Evolutionary conservation across 2,888 invertebrate species (phyloP), one percentile per base, ranked within the genome.

Genomic region (Aporophyla lueneburgensis): DNA sequence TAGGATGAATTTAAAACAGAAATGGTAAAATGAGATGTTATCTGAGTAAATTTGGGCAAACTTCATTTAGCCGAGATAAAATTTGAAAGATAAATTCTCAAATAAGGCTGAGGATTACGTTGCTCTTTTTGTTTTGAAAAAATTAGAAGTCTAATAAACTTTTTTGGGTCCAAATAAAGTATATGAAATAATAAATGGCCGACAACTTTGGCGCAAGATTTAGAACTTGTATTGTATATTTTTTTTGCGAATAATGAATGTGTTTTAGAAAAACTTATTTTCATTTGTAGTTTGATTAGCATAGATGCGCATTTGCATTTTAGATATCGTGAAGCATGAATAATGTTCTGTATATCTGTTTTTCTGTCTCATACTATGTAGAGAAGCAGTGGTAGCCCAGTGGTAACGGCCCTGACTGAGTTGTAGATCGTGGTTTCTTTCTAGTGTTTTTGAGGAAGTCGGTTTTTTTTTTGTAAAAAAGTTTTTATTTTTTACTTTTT

Each of bases 11-110:
- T 82, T 71, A 53, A 80, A 66, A 73, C 79, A 68, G 49, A 81
- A 84, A 84, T 81, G 78, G 84, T 71, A 71, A 80, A 75, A 66
- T 46, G 54, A 71, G 88, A 86, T 84, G 40, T 21, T 81, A 84
- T 86, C 88, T 70, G n/a, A 76, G 51, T 69, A 61, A 79, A 74
- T 85, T 85, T 80, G 71, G 69, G 33, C 53, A 69, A 79, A 76
- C 80, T 80, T 77, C 63, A 78, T 84, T 84, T 81, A 71, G 76
- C 27, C 46, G 24, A 86, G 79, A 81, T 78, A 76, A 65, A 77
- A 73, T 74, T 79, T 80, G 43, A 68, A 73, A 78, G 88, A 81
- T 80, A 80, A 78, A 85, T 76, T 79, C 46, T 67, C 75, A 71
- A 86, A 82, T 76, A 86, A 62, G 86, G 74, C 70, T 21, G 10